phyloP scores from a whole-genome alignment of 2,113 vertebrate genomes.

The Reinhardtius hippoglossoides region DNA sequence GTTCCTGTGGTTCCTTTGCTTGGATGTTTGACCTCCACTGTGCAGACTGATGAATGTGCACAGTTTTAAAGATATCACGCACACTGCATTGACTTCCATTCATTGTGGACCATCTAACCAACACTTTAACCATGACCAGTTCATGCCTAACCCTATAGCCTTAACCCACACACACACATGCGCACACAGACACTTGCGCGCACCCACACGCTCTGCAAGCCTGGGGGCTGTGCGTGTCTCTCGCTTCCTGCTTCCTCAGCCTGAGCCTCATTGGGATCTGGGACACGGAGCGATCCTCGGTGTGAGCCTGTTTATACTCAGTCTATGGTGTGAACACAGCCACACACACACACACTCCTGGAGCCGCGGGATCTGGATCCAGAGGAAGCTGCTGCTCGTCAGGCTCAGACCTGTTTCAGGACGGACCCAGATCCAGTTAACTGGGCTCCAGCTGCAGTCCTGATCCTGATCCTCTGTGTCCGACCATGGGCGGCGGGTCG shows the following conservation, averaged over 20 bases:
- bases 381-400: neutral
- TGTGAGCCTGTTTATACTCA: neutral
- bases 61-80: no score
- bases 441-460: neutral
- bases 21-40: neutral
- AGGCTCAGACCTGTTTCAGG: neutral
- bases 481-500: constrained; percentile 23
- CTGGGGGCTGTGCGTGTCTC: neutral
- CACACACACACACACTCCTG: neutral
- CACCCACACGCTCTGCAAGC: neutral
- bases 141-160: neutral
- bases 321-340: no score
- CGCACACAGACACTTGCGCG: no score
- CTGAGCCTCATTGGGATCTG: neutral
- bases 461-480: constrained; percentile 11
- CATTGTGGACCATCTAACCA: no score
- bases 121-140: no score
- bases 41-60: neutral
- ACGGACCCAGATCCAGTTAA: neutral
- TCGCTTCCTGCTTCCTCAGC: constrained; percentile 65
- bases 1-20: neutral
- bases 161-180: neutral
- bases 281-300: neutral
- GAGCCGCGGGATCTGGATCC: neutral
- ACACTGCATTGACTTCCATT: no score